Evolutionary conservation across 1,140 invertebrate genomes (phyloP), one percentile per base, ranked within the genome.

Genomic region (Tetragnatha versicolor): DNA sequence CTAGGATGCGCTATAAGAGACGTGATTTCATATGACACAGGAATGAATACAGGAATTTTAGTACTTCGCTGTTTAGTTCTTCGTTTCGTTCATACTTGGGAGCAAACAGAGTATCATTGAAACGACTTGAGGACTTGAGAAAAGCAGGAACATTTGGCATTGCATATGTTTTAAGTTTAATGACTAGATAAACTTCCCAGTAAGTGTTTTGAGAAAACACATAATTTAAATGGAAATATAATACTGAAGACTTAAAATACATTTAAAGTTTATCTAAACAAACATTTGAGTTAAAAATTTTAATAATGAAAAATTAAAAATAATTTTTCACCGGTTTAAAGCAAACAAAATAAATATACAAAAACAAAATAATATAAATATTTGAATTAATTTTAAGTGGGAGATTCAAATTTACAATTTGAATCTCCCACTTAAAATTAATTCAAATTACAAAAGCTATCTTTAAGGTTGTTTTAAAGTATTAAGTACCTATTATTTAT

Each of bases 41-140:
- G 73, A 77, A 55, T 77, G 37, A 77, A 65, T 77, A 77, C 60
- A 66, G 73, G 60, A 65, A 51, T 65, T 77, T 77, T 53, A 47
- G 65, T 60, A n/a, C n/a, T 47, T 55, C 31, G 33, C 20, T 58
- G 25, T 42, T 51, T 29, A 73, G 55, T 27, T 12, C 39, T 33
- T 31, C 27, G 55, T 58, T 60, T 42, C 20, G 14, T n/a, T n/a
- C 37, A 10, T n/a, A 7, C 14, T 60, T n/a, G n/a, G n/a, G n/a
- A n/a, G 14, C 10, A 60, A 37, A 27, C 69, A 73, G 69, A 60
- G 53, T 60, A 73, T 47, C 69, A 20, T 29, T 7, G 53, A 73
- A 73, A 31, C 17, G 47, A 10, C n/a, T 37, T 39, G 33, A 9
- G 65, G 35, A 22, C 29, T 7, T 27, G 10, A 4, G 3, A 25